These are phyloP conservation scores for Drosophila stalkeri DNA, from an alignment of 2,888 invertebrate species.

Conservation along the genomic window DNA sequence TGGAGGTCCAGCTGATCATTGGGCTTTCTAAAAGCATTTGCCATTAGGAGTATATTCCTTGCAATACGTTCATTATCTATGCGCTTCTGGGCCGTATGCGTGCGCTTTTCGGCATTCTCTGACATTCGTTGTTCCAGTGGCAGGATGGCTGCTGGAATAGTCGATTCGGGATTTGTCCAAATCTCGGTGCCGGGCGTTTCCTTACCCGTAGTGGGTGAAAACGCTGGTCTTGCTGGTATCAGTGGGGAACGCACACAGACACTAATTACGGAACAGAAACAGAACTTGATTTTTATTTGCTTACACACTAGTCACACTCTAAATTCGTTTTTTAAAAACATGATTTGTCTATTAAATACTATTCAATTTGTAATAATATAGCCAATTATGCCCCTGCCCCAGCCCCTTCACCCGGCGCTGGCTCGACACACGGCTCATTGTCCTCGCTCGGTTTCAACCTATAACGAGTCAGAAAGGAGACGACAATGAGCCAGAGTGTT, in stretches of 20 bases:
- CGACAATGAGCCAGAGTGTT: constrained; percentile 76
- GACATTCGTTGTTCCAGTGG: constrained; percentile 82
- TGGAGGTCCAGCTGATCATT: constrained; percentile 27
- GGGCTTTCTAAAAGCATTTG: constrained; percentile 75
- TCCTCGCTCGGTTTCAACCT: constrained; percentile 76
- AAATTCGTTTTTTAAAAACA: constrained; percentile 53
- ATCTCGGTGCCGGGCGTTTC: constrained; percentile 86
- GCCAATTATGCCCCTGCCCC: constrained; percentile 1
- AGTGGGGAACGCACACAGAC: constrained; percentile 93
- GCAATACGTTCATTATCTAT: constrained; percentile 88
- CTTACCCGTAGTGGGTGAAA: constrained; percentile 87
- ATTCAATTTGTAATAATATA: not conserved
- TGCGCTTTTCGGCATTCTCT: constrained; percentile 85
- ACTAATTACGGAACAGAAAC: constrained; percentile 84
- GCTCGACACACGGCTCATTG: constrained; percentile 71
- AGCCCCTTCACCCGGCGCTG: constrained; percentile 25
- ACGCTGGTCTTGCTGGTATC: constrained; percentile 91
- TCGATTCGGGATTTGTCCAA: constrained; percentile 90
- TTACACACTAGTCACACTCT: constrained; percentile 70
- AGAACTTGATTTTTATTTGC: constrained; percentile 45
- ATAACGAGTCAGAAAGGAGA: constrained; percentile 77
- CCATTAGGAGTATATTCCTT: constrained; percentile 85
- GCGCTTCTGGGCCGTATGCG: constrained; percentile 89
- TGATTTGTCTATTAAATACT: constrained; percentile 27
- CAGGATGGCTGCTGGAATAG: constrained; percentile 42